Evolutionary conservation across 2,113 vertebrate genomes (phyloP), one percentile per base, ranked within the genome.

Genomic region (Sturnus vulgaris): DNA sequence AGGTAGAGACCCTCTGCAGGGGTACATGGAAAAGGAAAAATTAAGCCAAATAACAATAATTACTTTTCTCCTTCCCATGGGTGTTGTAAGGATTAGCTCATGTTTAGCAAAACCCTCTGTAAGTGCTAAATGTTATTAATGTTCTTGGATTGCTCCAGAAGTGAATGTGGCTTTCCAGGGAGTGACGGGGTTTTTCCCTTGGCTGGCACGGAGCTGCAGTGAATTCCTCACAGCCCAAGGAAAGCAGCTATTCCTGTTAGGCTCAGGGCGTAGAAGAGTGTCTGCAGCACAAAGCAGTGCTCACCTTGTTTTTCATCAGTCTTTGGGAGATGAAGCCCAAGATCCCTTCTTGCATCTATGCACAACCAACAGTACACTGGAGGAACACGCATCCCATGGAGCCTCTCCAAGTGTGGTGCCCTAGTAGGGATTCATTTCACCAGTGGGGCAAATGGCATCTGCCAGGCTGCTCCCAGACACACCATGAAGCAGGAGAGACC

Each of bases 61-160:
- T 83, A 81, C 76, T 90, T 95, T 94, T 81, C 92, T 93, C 47
- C 55, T 88, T 96, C 94, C 92, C 90, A 56, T 71, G 85, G 52
- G 88, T 92, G 76, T 90, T 90, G 71, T 96, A 94, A 81, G 71
- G 76, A 94, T 96, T 96, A 94, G 88, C 88, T 95, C 96, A 94
- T 90, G 69, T 96, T 96, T 92, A 96, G 87, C 92, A 88, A 90
- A 94, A 72, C 63, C 56, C 46, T 64, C 75, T 78, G 21, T 66
- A 86, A 96, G 90, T 81, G 87, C 90, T 95, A 77, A 88, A 56
- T 0, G 1, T 96, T 95, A 90, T 93, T 90, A 88, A 90, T 68
- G 85, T 60, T 44, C 64, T 94, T 86, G 85, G 76, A 88, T 86
- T 81, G 80, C 86, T 93, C 31, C 69, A 92, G 65, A 57, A 93